Base-by-base conservation (phyloP, 2,888 invertebrate genomes). In the Clivina fossor region DNA sequence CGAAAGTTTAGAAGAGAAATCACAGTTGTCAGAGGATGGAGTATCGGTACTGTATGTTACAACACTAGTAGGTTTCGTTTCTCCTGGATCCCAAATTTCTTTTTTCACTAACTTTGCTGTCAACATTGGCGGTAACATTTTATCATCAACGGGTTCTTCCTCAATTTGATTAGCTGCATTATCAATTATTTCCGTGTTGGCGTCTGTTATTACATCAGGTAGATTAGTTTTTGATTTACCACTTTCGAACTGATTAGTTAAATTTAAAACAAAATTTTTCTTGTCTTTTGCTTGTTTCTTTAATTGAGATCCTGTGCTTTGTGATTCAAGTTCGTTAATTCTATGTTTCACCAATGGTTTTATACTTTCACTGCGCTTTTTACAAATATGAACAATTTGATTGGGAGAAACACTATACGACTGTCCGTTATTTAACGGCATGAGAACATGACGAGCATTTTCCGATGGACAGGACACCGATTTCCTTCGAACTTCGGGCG, bases 401-500 rank as follows among this genome's bases (percentile, higher is more conserved):
- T 93, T 93, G 65, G 91, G 93, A 38, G 93, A 92, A 20, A 93
- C 92, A 71, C 91, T 91, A 74, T 93, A 93, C 63, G 87, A 86
- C 65, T 87, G 83, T 28, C 92, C 93, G 72, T 88, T 88, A 65
- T 86, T 88, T 70, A 88, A 91, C 1, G 91, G 90, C 82, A 91
- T 86, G 61, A 91, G 78, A 70, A 90, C 85, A 71, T 90, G 88
- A 38, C 86, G 78, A n/a, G 85, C 82, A 32, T 43, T 51, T 40
- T 30, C 60, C 22, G 43, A 40, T 11, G 50, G 57, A 40, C 47
- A 47, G 20, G 47, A 53, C 18, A 35, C 37, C 2, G 53, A 53
- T 18, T 51, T 50, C 51, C 47, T 46, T 55, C 58, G 38, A 40
- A 57, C 56, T 30, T 48, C 53, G 43, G 55, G 53, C 11, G 40